These are phyloP conservation scores for Holotrichia oblita DNA, from an alignment of 1,140 invertebrate genomes.

Conservation along the genomic window DNA sequence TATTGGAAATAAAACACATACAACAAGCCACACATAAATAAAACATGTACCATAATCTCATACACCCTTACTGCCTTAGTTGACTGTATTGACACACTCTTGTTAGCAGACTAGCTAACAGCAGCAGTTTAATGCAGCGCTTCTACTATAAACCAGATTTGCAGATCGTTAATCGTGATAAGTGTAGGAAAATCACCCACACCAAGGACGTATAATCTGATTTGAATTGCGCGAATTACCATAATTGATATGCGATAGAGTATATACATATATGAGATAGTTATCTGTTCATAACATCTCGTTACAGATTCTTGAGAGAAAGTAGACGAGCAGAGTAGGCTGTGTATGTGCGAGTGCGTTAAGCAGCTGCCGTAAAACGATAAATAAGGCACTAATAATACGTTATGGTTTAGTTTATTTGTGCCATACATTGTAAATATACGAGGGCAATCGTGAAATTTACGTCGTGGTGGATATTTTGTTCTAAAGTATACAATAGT, in stretches of 20 bases:
- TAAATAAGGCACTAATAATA: conserved; percentile 38
- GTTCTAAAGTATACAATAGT: background rate
- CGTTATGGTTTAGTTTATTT: conserved; percentile 28
- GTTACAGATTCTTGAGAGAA: conserved; percentile 37
- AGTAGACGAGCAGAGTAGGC: background rate
- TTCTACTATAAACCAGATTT: conserved; percentile 34
- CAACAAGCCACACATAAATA: background rate
- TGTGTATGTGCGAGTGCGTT: conserved; percentile 24
- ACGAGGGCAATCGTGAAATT: conserved; percentile 6
- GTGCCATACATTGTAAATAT: conserved; percentile 30
- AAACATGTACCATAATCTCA: conserved; percentile 13
- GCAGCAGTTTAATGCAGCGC: conserved; percentile 26
- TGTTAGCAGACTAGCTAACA: conserved; percentile 1
- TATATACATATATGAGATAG: conserved; percentile 25
- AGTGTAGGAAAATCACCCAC: conserved; percentile 29
- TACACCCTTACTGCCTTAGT: background rate
- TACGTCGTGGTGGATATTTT: background rate
- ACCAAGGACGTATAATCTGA: conserved; percentile 39
- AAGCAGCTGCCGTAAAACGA: conserved; percentile 7
- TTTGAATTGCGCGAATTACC: conserved; percentile 40
- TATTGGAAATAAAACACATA: conserved; percentile 11
- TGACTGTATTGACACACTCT: conserved; percentile 1
- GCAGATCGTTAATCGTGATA: conserved; percentile 29
- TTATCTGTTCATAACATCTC: conserved; percentile 39
- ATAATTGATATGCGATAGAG: conserved; percentile 39